phyloP scores from a whole-genome alignment of 2,888 invertebrate genomes.

The Lasioglossum pauxillum region DNA sequence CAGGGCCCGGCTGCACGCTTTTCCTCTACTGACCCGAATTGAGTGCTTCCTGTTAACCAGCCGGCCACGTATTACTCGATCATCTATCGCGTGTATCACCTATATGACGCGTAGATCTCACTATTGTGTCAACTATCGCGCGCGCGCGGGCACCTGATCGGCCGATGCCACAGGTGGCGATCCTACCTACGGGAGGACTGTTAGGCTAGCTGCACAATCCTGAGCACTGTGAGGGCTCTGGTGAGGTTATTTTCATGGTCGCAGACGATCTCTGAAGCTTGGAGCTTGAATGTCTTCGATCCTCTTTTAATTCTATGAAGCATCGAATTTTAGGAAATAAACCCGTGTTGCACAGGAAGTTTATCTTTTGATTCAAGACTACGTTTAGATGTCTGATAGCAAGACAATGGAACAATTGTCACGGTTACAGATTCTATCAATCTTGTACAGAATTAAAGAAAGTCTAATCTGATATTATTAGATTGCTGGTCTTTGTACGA shows the following conservation, averaged over 20 bases:
- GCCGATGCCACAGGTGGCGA: not conserved
- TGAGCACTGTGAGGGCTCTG: not conserved
- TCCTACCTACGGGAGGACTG: not conserved
- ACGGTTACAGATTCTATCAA: not conserved
- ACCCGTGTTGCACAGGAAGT: too few species aligned
- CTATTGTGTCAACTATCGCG: not conserved
- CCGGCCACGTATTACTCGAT: constrained; percentile 40
- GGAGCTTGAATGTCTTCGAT: too few species aligned
- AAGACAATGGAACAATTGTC: not conserved
- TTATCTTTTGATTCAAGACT: not conserved
- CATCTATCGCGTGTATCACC: constrained; percentile 36
- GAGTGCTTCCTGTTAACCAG: constrained; percentile 60
- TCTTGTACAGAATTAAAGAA: not conserved
- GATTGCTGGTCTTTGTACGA: not conserved
- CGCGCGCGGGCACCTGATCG: not conserved
- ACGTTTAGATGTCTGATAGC: not conserved
- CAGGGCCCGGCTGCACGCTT: constrained; percentile 56
- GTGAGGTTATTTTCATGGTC: too few species aligned
- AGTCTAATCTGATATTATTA: not conserved
- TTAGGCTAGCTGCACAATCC: not conserved
- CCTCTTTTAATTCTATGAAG: not conserved
- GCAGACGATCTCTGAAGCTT: too few species aligned
- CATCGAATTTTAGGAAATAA: not conserved
- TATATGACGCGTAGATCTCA: constrained; percentile 17
- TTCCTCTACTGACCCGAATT: constrained; percentile 67